phyloP scores from a whole-genome alignment of 2,113 vertebrate species.

The Stercorarius parasiticus region DNA sequence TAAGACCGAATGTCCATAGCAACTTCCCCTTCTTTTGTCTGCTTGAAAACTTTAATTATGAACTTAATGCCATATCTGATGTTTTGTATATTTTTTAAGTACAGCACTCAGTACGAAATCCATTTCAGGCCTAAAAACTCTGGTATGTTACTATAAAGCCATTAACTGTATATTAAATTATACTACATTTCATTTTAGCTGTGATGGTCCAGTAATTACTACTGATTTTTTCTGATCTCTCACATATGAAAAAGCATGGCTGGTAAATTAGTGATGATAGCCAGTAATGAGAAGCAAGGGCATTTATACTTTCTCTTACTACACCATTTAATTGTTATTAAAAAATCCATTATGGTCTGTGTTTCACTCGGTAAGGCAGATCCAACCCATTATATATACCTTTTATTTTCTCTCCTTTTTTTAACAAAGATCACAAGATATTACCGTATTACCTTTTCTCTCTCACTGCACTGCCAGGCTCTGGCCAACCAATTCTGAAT shows the following conservation, averaged over 20 bases:
- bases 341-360: not conserved
- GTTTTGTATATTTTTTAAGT: slow-evolving; percentile 9
- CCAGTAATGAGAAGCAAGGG: not conserved
- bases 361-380: slow-evolving; percentile 6
- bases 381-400: not conserved
- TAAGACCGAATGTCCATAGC: not conserved
- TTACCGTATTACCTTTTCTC: slow-evolving; percentile 48
- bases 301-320: not conserved
- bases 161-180: slow-evolving; percentile 47
- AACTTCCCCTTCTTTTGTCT: not conserved
- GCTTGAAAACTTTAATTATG: slow-evolving; percentile 37
- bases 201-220: slow-evolving; percentile 39
- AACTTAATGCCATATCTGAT: not conserved
- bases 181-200: slow-evolving; percentile 11
- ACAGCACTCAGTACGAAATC: not conserved
- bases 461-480: slow-evolving; percentile 29
- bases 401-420: slow-evolving; percentile 11
- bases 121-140: slow-evolving; percentile 27
- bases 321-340: slow-evolving; percentile 2
- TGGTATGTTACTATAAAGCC: slow-evolving; percentile 13
- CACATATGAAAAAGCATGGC: slow-evolving; percentile 17
- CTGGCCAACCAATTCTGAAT: slow-evolving; percentile 64
- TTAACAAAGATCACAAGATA: slow-evolving; percentile 40
- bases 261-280: slow-evolving; percentile 29
- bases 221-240: slow-evolving; percentile 53